Evolutionary conservation across 2,888 invertebrate species (phyloP).

Genomic region (Acleris sparsana): DNA sequence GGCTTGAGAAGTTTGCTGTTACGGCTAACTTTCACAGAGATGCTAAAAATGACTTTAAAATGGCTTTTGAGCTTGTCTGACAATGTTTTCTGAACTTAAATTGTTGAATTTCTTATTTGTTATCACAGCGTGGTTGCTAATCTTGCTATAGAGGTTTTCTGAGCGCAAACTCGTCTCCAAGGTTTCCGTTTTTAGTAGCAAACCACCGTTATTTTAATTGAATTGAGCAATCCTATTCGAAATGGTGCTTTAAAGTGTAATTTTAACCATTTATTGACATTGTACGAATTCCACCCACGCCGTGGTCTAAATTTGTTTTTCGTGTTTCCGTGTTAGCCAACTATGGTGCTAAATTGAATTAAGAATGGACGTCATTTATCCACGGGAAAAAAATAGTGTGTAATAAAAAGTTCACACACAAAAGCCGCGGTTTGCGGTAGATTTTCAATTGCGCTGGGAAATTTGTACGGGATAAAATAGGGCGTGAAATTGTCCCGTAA

Average conservation of each 20-base stretch:
- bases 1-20: not conserved
- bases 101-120: not conserved
- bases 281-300: conserved; percentile 26
- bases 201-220: not conserved
- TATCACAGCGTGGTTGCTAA: too few relatives aligned
- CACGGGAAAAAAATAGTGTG: conserved; percentile 63
- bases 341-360: conserved; percentile 64
- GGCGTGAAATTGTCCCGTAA: conserved; percentile 76
- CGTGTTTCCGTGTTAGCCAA: conserved; percentile 46
- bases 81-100: not conserved
- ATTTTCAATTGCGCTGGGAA: conserved; percentile 72
- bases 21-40: not conserved
- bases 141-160: too few relatives aligned
- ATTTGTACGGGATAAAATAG: conserved; percentile 74
- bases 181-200: too few relatives aligned
- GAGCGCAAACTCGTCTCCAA: too few relatives aligned
- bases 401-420: conserved; percentile 68
- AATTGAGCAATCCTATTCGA: not conserved
- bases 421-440: conserved; percentile 64
- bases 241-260: conserved; percentile 1
- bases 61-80: not conserved
- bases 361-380: conserved; percentile 68
- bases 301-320: conserved; percentile 28
- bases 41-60: not conserved
- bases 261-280: conserved; percentile 25